Conservation (phyloP, 2,888 invertebrate genomes). For the Rambutsinella grinnellia region DNA sequence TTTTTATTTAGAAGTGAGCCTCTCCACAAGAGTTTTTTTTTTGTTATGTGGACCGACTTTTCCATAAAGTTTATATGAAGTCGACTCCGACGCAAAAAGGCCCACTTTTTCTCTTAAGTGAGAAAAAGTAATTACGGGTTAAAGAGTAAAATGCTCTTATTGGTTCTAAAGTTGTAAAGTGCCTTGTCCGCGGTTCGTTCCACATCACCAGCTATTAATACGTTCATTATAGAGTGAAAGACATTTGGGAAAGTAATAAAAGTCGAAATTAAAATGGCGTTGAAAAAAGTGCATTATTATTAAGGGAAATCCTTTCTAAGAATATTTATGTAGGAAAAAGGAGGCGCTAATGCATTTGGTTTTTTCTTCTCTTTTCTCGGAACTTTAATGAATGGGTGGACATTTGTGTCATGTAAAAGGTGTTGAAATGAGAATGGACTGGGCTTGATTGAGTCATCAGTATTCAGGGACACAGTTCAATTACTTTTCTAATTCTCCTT, state of each 20-base stretch:
- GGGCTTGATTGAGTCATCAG: slow-evolving; percentile 62
- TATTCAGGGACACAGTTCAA: slow-evolving; percentile 61
- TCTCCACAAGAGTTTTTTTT: not conserved
- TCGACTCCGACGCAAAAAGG: too few relatives aligned
- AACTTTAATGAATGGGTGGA: slow-evolving; percentile 12
- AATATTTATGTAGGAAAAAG: too few relatives aligned
- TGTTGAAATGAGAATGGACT: slow-evolving; percentile 57
- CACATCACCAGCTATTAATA: slow-evolving; percentile 18
- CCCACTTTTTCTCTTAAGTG: not conserved
- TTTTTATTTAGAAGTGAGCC: too few relatives aligned
- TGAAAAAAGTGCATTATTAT: not conserved
- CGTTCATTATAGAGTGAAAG: slow-evolving; percentile 25
- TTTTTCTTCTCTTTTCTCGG: not conserved
- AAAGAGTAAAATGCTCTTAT: too few relatives aligned
- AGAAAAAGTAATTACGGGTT: not conserved
- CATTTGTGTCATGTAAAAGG: slow-evolving; percentile 51
- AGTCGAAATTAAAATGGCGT: slow-evolving; percentile 3
- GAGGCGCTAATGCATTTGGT: too few relatives aligned
- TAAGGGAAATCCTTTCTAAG: not conserved
- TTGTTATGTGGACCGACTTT: not conserved
- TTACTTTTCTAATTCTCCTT: slow-evolving; percentile 54
- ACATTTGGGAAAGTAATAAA: slow-evolving; percentile 3
- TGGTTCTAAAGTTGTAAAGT: too few relatives aligned
- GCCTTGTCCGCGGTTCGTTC: too few relatives aligned
- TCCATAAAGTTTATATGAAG: not conserved